Percentiles rank a stretch among this genome's conserved stretches.
These are phyloP conservation scores for Epicauta chinensis DNA, from an alignment of 1,140 invertebrate species.

Conservation along the genomic window DNA sequence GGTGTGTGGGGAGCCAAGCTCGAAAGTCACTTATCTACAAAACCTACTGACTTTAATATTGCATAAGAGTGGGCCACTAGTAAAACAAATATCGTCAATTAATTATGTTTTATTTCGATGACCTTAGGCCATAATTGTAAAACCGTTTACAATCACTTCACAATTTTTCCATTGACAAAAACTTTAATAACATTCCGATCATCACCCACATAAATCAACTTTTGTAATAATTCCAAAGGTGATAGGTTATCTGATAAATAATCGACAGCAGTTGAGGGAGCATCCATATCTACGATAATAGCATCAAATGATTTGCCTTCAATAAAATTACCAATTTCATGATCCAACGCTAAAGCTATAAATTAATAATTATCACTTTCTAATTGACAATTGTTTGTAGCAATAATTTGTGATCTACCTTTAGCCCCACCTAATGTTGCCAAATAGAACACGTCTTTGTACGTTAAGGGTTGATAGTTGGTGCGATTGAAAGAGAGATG, in stretches of 20 bases:
- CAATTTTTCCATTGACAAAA: slow-evolving; percentile 63
- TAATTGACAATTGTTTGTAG: neutral
- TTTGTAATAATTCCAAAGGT: slow-evolving; percentile 61
- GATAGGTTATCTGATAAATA: slow-evolving; percentile 39
- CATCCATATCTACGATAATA: slow-evolving; percentile 55
- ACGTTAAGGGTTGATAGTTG: slow-evolving; percentile 55
- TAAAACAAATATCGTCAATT: too few species aligned
- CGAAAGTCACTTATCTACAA: too few species aligned
- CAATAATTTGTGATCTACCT: slow-evolving; percentile 46
- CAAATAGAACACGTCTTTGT: slow-evolving; percentile 73
- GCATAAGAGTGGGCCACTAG: too few species aligned
- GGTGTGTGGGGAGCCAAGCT: too few species aligned
- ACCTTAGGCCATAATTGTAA: too few species aligned
- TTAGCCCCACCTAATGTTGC: slow-evolving; percentile 81
- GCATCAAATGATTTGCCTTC: slow-evolving; percentile 83
- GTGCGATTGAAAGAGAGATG: slow-evolving; percentile 50
- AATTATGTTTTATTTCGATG: too few species aligned
- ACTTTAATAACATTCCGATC: slow-evolving; percentile 76
- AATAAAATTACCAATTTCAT: slow-evolving; percentile 72
- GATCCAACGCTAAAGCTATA: slow-evolving; percentile 65
- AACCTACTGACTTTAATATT: too few species aligned
- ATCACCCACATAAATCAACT: slow-evolving; percentile 77
- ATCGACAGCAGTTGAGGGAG: slow-evolving; percentile 32
- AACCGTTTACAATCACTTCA: slow-evolving; percentile 50
- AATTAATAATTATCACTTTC: slow-evolving; percentile 29